phyloP scores from a whole-genome alignment of 2,797 vertebrate genomes.

The Pantherophis vulpinus region DNA sequence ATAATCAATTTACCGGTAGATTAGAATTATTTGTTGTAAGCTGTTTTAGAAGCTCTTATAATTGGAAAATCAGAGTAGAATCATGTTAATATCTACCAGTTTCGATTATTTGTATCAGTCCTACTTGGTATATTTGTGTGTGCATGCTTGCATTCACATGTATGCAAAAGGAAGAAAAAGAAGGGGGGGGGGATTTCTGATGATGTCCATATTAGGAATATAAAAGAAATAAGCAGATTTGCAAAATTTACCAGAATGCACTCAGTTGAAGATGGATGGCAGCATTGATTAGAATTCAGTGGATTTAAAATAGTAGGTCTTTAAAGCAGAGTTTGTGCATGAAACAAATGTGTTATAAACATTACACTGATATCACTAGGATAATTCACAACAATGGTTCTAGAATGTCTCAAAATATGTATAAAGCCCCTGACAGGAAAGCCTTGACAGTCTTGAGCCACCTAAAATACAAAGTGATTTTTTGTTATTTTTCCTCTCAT shows the following conservation, averaged over 20 bases:
- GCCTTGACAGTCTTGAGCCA: not conserved
- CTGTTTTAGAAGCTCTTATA: not conserved
- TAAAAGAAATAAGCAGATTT: not conserved
- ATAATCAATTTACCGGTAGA: not conserved
- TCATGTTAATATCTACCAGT: too few relatives aligned
- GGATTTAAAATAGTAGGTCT: not conserved
- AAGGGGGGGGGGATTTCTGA: not conserved
- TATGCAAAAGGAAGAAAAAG: not conserved
- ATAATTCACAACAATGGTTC: not conserved
- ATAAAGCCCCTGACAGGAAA: not conserved
- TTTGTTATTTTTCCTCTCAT: not conserved
- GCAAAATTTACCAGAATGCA: not conserved
- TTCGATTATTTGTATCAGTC: not conserved
- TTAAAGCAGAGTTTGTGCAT: not conserved
- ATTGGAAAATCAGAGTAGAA: not conserved
- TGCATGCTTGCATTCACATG: not conserved
- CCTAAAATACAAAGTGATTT: not conserved
- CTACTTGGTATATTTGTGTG: not conserved
- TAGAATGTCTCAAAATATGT: not conserved
- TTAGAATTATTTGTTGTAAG: not conserved
- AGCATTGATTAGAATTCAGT: not conserved
- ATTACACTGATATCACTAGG: not conserved
- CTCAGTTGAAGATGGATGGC: not conserved
- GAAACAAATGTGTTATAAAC: not conserved
- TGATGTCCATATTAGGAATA: not conserved